Evolutionary conservation across 2,888 invertebrate species (phyloP), one percentile per base, ranked within the genome.

Genomic region (Mylabris sibirica): DNA sequence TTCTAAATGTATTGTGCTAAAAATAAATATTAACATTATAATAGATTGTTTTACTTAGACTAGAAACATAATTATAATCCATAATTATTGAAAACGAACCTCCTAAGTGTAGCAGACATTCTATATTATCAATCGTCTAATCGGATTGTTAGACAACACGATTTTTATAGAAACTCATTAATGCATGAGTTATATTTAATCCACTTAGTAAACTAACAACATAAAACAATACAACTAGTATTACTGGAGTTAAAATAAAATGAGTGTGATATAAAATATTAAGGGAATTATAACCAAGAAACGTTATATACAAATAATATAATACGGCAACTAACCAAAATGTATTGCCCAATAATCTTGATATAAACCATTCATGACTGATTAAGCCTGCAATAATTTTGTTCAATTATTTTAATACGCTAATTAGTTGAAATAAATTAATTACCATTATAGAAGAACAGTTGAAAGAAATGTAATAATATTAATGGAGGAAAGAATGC

Each of bases 291-390:
- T 98, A 99, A 75, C 99, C 99, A 69, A 99, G 88, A 86, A 99
- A 99, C 41, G 98, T 97, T 79, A 99, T 98, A 84, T 99, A 99
- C 72, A 97, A 88, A 83, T 99, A 99, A 86, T 99, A 99, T 69
- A 92, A 88, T 71, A 94, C 87, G 5, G 97, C 96, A 41, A 96
- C 89, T 66, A 98, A 87, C 98, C 98, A 99, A 79, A 98, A 91
- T 0, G 96, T 90, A 85, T 99, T 99, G 62, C 97, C 97, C 74
- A 98, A 86, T 60, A 98, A 87, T 72, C 92, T 89, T 0, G 96
- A 92, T 26, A 96, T 84, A 81, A 95, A 94, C 82, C 92, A 90
- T 57, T 91, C 90, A 74, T 92, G 89, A 76, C 90, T 90, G 67
- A 97, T 91, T 24, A 97, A 86, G 84, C 90, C 95, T 95, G n/a